Percentiles rank a stretch among this genome's conserved stretches.
Evolutionary conservation across 2,888 invertebrate genomes (phyloP).

Genomic region (Yponomeuta plumbellus): DNA sequence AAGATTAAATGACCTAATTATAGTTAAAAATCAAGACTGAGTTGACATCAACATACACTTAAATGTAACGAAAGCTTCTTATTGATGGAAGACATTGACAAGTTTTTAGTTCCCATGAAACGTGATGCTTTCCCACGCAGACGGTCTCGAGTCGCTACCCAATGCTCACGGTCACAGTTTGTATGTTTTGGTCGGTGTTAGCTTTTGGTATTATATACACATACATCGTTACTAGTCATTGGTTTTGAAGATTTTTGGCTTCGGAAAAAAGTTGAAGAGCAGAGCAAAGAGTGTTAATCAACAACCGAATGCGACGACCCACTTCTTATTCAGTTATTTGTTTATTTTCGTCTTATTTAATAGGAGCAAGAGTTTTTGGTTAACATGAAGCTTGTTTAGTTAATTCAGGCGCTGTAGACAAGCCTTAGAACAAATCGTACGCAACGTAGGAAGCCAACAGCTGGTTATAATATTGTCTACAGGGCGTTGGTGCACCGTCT

Average conservation of each 20-base stretch:
- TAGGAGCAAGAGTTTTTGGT: constrained; percentile 38
- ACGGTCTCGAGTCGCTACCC: background rate
- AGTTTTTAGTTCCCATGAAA: background rate
- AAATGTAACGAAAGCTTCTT: background rate
- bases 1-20: background rate
- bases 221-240: constrained; percentile 55
- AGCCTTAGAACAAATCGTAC: constrained; percentile 24
- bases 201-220: background rate
- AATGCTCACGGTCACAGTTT: background rate
- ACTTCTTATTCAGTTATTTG: constrained; percentile 20
- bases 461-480: constrained; percentile 20
- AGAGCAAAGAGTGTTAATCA: constrained; percentile 42
- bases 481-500: background rate
- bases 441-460: constrained; percentile 21
- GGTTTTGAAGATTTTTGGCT: constrained; percentile 41
- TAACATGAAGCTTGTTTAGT: constrained; percentile 45
- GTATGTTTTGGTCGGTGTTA: background rate
- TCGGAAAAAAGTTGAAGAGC: constrained; percentile 22
- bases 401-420: constrained; percentile 44
- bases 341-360: constrained; percentile 23
- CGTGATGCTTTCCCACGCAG: background rate
- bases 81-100: constrained; percentile 6
- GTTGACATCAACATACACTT: constrained; percentile 1
- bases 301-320: constrained; percentile 28
- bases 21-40: constrained; percentile 12